Evolutionary conservation across 2,113 vertebrate species (phyloP).

Genomic region (Mastomys natalensis): DNA sequence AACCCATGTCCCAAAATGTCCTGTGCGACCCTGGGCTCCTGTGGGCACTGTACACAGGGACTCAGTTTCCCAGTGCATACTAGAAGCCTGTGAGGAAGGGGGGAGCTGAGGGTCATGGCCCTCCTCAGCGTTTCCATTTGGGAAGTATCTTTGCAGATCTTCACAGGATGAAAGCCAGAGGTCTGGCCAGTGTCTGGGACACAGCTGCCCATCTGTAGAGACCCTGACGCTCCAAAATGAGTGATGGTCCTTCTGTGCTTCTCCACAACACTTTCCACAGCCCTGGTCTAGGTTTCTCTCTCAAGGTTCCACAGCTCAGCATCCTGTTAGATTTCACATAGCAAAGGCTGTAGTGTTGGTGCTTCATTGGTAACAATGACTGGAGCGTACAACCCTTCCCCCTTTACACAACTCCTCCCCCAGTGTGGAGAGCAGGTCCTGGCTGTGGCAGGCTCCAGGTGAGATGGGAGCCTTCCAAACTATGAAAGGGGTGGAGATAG

Average conservation of each 20-base stretch:
- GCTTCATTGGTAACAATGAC: not conserved
- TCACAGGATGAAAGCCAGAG: not conserved
- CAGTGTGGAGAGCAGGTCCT: not conserved
- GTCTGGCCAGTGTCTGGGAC: not conserved
- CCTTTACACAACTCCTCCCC: not conserved
- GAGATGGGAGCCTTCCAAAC: rapidly evolving
- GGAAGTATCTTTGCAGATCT: not conserved
- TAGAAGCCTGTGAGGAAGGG: not conserved
- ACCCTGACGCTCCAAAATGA: not conserved
- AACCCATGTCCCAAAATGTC: not conserved
- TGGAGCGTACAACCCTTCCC: rapidly evolving
- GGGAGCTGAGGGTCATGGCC: not conserved
- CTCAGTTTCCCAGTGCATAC: not conserved
- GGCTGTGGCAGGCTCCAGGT: not conserved
- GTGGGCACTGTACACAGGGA: not conserved
- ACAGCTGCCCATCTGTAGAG: not conserved
- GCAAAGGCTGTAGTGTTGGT: not conserved
- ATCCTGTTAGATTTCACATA: not conserved
- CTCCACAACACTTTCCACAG: not conserved
- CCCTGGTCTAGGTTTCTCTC: not conserved
- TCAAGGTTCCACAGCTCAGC: not conserved
- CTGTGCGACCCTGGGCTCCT: not conserved
- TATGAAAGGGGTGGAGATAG: not conserved
- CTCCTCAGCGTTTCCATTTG: not conserved
- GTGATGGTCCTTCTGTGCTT: too few relatives aligned